A percentile compares a stretch with the other conserved stretches of the same genome.
phyloP scores from a whole-genome alignment of 2,888 invertebrate genomes.

The Muscina levida region DNA sequence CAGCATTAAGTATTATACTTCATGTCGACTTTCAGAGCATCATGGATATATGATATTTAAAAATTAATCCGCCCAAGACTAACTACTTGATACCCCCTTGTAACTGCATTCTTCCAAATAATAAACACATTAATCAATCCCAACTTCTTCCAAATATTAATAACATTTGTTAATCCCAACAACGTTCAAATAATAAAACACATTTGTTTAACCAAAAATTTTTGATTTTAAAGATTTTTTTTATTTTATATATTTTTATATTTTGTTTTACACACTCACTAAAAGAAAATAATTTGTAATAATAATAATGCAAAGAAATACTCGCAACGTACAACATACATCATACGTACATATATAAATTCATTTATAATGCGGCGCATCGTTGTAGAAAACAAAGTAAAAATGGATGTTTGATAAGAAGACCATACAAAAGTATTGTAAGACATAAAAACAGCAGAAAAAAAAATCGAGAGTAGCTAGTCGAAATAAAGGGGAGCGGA shows the following conservation, averaged over 20 bases:
- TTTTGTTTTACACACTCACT: slow-evolving; percentile 58
- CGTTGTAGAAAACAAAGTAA: slow-evolving; percentile 6
- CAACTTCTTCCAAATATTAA: no score
- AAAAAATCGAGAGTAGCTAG: neutral
- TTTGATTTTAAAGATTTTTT: slow-evolving; percentile 30
- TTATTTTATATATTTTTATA: slow-evolving; percentile 46
- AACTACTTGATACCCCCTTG: no score
- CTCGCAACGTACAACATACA: no score
- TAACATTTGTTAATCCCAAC: no score
- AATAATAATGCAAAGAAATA: slow-evolving; percentile 41
- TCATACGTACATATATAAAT: slow-evolving; percentile 54
- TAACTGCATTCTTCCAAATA: no score
- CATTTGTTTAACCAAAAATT: no score
- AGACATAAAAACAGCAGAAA: slow-evolving; percentile 26
- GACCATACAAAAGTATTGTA: slow-evolving; percentile 13
- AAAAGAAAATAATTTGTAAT: slow-evolving; percentile 50
- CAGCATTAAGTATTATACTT: no score
- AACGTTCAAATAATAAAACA: no score
- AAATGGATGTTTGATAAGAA: neutral
- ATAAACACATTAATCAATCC: no score
- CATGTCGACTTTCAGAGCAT: no score
- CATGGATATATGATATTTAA: no score
- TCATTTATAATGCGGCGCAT: slow-evolving; percentile 55
- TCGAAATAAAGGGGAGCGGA: neutral
- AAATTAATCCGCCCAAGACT: no score